A percentile compares a stretch with the other conserved stretches of the same genome.
Evolutionary conservation across 2,797 vertebrate species (phyloP).

Genomic region (Bradypus variegatus): DNA sequence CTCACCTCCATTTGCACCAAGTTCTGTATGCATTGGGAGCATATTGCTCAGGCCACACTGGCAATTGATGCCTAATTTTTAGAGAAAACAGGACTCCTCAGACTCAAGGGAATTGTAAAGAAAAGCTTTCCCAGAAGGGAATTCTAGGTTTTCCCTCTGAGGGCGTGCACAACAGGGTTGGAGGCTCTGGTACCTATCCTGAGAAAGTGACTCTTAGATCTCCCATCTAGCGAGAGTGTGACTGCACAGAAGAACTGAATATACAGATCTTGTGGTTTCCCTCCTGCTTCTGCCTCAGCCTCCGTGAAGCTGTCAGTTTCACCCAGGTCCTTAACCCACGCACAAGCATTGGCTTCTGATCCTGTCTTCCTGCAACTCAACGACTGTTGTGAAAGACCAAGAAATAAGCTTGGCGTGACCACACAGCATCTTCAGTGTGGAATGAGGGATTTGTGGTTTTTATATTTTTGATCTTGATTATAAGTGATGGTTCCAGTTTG

Average conservation of each 20-base stretch:
- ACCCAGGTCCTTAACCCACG: background rate
- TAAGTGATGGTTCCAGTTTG: too few relatives aligned
- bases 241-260: background rate
- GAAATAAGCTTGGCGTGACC: background rate
- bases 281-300: background rate
- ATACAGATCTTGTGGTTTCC: background rate
- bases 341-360: background rate
- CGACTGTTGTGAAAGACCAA: background rate
- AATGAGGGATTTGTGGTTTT: background rate
- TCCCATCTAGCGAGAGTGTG: background rate
- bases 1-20: background rate
- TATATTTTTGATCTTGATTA: background rate
- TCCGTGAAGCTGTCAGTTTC: background rate
- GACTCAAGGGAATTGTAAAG: background rate
- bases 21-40: background rate
- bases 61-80: background rate
- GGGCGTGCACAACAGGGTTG: background rate
- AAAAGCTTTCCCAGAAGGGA: background rate
- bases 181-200: background rate
- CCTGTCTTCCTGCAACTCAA: too few relatives aligned
- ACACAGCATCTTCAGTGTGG: background rate
- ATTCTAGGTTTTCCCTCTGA: background rate
- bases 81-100: conserved; percentile 15
- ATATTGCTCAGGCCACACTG: background rate
- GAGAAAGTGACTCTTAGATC: background rate